Conservation (phyloP, 1,140 invertebrate genomes). For the Hydropsyche tenuis region DNA sequence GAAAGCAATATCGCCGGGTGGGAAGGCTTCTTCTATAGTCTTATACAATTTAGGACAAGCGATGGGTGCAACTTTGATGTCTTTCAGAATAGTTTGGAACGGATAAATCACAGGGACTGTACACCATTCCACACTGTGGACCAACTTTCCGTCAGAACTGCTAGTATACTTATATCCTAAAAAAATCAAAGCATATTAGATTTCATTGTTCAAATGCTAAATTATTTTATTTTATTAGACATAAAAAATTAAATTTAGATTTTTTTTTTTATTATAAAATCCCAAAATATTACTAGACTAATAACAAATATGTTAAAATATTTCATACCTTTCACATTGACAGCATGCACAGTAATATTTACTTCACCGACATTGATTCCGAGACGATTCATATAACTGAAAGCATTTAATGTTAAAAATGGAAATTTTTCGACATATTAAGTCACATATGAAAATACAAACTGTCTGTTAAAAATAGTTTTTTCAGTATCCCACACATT, state of each 20-base stretch:
- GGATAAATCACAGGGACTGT: constrained; percentile 66
- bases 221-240: neutral
- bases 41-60: constrained; percentile 54
- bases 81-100: constrained; percentile 69
- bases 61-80: constrained; percentile 48
- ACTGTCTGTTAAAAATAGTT: constrained; percentile 47
- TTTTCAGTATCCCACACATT: constrained; percentile 33
- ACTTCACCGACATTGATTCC: constrained; percentile 80
- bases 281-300: constrained; percentile 42
- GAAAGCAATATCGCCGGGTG: constrained; percentile 71
- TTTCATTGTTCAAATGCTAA: constrained; percentile 43
- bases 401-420: constrained; percentile 48
- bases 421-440: neutral
- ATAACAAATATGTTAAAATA: too few species aligned
- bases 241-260: neutral
- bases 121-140: constrained; percentile 75
- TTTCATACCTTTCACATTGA: constrained; percentile 69
- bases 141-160: constrained; percentile 64
- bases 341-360: constrained; percentile 75
- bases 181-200: constrained; percentile 34
- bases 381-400: constrained; percentile 68
- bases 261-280: neutral
- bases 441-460: constrained; percentile 50
- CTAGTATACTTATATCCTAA: constrained; percentile 59
- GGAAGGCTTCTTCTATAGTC: constrained; percentile 76